Evolutionary conservation across 2,888 invertebrate species (phyloP).

Genomic region (Ectemnius lituratus): DNA sequence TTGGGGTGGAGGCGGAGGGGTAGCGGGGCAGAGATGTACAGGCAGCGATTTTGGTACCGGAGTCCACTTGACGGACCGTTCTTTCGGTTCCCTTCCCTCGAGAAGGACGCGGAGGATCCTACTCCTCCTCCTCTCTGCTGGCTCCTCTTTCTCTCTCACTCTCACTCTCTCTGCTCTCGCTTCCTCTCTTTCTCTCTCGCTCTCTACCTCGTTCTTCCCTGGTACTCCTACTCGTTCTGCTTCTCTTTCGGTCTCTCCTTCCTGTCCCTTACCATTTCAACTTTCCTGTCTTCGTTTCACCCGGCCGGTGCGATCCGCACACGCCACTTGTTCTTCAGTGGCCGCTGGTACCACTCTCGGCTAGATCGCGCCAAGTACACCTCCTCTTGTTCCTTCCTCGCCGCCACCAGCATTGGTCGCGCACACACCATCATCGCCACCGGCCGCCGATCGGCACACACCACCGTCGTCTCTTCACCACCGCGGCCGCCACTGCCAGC

Average conservation of each 20-base stretch:
- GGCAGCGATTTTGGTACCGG: constrained; percentile 38
- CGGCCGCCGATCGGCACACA: neutral
- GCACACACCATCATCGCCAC: constrained; percentile 16
- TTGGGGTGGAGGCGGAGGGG: neutral
- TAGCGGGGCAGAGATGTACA: constrained; percentile 17
- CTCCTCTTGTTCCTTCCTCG: constrained; percentile 48
- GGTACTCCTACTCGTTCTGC: constrained; percentile 41
- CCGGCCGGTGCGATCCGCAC: constrained; percentile 62
- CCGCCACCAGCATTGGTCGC: constrained; percentile 17
- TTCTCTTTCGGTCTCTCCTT: constrained; percentile 58
- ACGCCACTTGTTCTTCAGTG: constrained; percentile 67
- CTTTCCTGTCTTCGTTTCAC: constrained; percentile 62
- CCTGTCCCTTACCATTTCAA: constrained; percentile 58
- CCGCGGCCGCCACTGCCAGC: constrained; percentile 17
- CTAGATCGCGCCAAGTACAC: constrained; percentile 64
- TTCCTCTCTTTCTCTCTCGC: constrained; percentile 58
- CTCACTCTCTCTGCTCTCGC: constrained; percentile 39
- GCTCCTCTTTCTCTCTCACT: constrained; percentile 17
- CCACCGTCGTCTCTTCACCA: neutral
- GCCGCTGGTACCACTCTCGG: constrained; percentile 62
- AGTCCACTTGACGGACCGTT: constrained; percentile 56
- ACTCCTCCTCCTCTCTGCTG: constrained; percentile 39
- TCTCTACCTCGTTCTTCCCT: constrained; percentile 40
- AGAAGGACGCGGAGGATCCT: constrained; percentile 54
- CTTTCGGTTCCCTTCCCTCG: constrained; percentile 44